Evolutionary conservation across 2,113 vertebrate genomes (phyloP), one percentile per base, ranked within the genome.

Genomic region (Phrynosoma blainvillii): DNA sequence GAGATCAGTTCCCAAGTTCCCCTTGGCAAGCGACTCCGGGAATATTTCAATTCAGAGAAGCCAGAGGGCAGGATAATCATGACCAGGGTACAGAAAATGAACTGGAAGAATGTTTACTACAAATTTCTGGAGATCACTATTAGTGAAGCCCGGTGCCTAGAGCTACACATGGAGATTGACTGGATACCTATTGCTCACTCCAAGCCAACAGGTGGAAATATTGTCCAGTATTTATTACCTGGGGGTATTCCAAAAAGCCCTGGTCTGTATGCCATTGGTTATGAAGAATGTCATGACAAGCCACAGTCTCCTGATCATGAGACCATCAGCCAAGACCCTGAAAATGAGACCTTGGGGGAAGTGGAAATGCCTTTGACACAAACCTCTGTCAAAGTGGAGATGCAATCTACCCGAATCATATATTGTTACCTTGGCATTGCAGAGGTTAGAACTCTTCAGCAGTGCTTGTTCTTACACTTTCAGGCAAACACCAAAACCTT

Each of bases 21-120:
- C 0, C 97, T 99, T 0, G 98, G 98, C 20, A 99, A 99, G 78
- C 96, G 99, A 0, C 98, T 99, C 1, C 97, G 98, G 7, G 99
- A 99, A 82, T 99, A 99, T 94, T 99, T 99, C 96, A 99, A 99
- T 94, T 99, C 99, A 0, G 99, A 99, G 81, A 99, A 99, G 89
- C 97, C 98, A 0, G 99, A 99, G 90, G 99, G 99, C 4, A 96
- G 98, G 23, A 94, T 98, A 27, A 97, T 99, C 87, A 98, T 99
- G 98, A 98, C 98, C 92, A 97, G 98, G 81, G 98, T 99, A 32
- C 99, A 99, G 95, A 99, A 99, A 95, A 99, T 99, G 99, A 99
- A 99, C 97, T 99, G 99, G 99, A 99, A 99, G 82, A 99, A 99
- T 0, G 98, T 99, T 42, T 99, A 99, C 94, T 99, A 99, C 93